These are phyloP conservation scores for Lysandra coridon DNA, from an alignment of 2,888 invertebrate species.

Conservation along the genomic window DNA sequence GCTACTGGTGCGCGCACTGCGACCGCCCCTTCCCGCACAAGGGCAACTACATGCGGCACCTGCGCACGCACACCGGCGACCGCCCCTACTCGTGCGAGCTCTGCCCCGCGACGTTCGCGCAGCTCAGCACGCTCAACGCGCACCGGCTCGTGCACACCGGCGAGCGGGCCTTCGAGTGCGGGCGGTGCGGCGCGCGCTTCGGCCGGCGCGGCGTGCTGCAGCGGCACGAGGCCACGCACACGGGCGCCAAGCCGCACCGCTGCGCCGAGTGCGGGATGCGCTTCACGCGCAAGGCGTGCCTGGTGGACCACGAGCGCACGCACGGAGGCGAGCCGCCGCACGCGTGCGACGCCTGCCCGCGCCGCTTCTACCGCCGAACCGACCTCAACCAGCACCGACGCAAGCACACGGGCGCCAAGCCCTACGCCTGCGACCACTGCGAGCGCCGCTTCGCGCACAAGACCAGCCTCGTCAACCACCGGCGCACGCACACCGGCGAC, in stretches of 20 bases:
- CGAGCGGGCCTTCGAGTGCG: slow-evolving; percentile 7
- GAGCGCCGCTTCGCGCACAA: neutral
- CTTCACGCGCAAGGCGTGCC: slow-evolving; percentile 14
- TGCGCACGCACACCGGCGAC: slow-evolving; percentile 33
- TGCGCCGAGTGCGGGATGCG: neutral
- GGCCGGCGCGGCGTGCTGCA: slow-evolving; percentile 11
- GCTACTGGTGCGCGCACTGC: slow-evolving; percentile 5
- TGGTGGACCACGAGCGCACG: slow-evolving; percentile 30
- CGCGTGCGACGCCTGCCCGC: slow-evolving; percentile 34
- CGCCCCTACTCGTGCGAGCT: neutral
- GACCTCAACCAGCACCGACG: slow-evolving; percentile 19
- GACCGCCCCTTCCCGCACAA: neutral
- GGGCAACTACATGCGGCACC: neutral
- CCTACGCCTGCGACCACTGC: slow-evolving; percentile 26
- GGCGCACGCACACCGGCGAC: slow-evolving; percentile 27
- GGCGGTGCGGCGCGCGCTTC: neutral
- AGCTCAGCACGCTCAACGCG: slow-evolving; percentile 23
- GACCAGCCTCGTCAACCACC: slow-evolving; percentile 23
- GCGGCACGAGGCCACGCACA: slow-evolving; percentile 20
- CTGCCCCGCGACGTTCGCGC: neutral
- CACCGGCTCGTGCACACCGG: slow-evolving; percentile 17
- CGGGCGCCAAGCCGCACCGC: slow-evolving; percentile 15
- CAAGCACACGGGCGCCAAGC: slow-evolving; percentile 32
- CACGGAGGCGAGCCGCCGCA: slow-evolving; percentile 39
- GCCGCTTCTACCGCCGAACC: slow-evolving; percentile 6